Conservation (phyloP, 1,140 invertebrate species). For the Adoxophyes honmai region DNA sequence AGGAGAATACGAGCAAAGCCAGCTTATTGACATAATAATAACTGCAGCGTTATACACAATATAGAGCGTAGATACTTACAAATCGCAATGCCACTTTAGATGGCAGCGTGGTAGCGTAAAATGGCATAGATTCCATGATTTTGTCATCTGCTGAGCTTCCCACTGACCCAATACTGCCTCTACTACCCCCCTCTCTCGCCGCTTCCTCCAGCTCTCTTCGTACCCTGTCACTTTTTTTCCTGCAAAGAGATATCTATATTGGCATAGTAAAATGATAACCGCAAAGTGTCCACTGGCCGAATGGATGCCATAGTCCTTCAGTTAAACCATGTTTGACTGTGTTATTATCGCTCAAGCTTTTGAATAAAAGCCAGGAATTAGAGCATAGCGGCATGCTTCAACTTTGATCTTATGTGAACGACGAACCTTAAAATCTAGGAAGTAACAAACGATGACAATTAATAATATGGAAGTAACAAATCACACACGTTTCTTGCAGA, state of each 20-base stretch:
- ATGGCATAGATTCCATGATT: constrained; percentile 58
- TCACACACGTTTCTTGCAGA: no score
- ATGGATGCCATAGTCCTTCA: background rate
- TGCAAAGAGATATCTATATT: constrained; percentile 70
- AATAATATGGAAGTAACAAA: no score
- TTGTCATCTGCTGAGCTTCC: constrained; percentile 49
- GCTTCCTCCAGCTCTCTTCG: constrained; percentile 95
- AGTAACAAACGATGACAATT: no score
- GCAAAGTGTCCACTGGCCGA: background rate
- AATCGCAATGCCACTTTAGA: constrained; percentile 84
- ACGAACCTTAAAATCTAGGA: no score
- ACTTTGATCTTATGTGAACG: background rate
- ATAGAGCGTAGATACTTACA: constrained; percentile 78
- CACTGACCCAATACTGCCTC: constrained; percentile 56
- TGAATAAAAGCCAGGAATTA: constrained; percentile 7
- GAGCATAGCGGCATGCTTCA: constrained; percentile 10
- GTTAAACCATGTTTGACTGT: background rate
- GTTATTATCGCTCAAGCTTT: background rate
- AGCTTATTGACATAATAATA: no score
- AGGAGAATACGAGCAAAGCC: no score
- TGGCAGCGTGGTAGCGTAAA: constrained; percentile 81
- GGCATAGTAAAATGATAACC: background rate
- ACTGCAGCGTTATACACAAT: background rate
- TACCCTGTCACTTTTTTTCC: constrained; percentile 91
- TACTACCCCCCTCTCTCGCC: constrained; percentile 79